These are phyloP conservation scores for Acrobasis suavella DNA, from an alignment of 2,888 invertebrate species.

Conservation along the genomic window DNA sequence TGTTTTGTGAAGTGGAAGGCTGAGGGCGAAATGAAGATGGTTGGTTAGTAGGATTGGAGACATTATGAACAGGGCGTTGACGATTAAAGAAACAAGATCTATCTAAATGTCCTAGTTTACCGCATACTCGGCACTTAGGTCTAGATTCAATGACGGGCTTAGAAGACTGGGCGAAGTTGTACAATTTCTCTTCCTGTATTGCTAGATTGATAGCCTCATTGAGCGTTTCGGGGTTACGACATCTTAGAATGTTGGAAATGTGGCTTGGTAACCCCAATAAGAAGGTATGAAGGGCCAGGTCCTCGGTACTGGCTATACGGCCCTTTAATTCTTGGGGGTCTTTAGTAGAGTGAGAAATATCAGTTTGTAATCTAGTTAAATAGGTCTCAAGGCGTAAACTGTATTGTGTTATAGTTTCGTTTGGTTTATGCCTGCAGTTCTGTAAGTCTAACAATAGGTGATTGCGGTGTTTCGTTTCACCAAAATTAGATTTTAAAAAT, in stretches of 20 bases:
- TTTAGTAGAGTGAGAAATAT: neutral
- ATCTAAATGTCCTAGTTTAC: too few species aligned
- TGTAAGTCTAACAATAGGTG: slow-evolving; percentile 17
- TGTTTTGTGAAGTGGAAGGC: too few species aligned
- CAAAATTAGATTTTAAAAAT: slow-evolving; percentile 31
- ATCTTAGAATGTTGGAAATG: slow-evolving; percentile 21
- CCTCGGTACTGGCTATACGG: slow-evolving; percentile 33
- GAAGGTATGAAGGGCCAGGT: slow-evolving; percentile 31
- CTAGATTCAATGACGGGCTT: too few species aligned
- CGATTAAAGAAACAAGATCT: too few species aligned
- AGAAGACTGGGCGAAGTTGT: too few species aligned
- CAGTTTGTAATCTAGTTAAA: slow-evolving; percentile 26
- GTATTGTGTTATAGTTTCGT: slow-evolving; percentile 29
- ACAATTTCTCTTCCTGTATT: slow-evolving; percentile 11
- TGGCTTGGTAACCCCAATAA: slow-evolving; percentile 15
- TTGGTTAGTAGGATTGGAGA: too few species aligned
- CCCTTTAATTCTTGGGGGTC: slow-evolving; percentile 27
- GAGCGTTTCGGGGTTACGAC: slow-evolving; percentile 18
- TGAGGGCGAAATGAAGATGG: too few species aligned
- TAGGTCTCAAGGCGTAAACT: slow-evolving; percentile 24
- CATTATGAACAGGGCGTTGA: too few species aligned
- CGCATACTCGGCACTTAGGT: too few species aligned
- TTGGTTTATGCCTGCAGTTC: slow-evolving; percentile 28
- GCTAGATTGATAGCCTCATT: slow-evolving; percentile 23
- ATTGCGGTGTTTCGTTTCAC: slow-evolving; percentile 29